Base-by-base conservation (phyloP, 2,797 vertebrate genomes). In the Rhynchotus rufescens region DNA sequence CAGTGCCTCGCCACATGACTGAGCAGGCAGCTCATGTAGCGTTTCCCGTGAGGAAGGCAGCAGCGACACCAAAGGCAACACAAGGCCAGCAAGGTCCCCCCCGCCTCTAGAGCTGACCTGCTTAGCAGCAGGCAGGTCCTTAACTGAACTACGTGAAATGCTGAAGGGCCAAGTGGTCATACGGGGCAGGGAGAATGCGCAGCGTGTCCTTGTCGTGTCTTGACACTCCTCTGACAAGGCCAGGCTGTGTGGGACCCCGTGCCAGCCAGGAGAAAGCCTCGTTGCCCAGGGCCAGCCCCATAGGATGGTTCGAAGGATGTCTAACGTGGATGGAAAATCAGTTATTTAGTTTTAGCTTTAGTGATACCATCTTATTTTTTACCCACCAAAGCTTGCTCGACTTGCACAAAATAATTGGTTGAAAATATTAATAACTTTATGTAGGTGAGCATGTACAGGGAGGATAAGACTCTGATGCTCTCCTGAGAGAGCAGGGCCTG, bases 31-130 rank as follows among this genome's bases (percentile, higher is more conserved):
- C 19, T 40, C 36, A 76, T 19, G 36, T 54, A 77, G 10, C 52
- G 32, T 61, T 84, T 80, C 57, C 65, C 64, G 23, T 28, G 54
- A 84, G 49, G 65, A 80, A 10, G 12, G 72, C 71, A 80, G 85
- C 28, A 56, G 80, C 85, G 79, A 0, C 66, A 49, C 14, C 44
- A n/a, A 59, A 44, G 7, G 9, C 56, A 71, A 74, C 76, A 78
- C 88, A 74, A 72, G 89, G 79, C 52, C 61, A 95, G 86, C 75
- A 86, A 84, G 80, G 82, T 82, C 84, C 49, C 30, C 23, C 60
- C 56, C 32, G 86, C 71, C 91, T 19, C 5, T 61, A 76, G 20
- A 74, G 40, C 49, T 86, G 84, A 23, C 36, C 56, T 44, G 71
- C 44, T 86, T 74, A 81, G 74, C 71, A 79, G 47, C 3, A 3